Evolutionary conservation across 1,140 invertebrate species (phyloP).

Genomic region (Eupeodes corollae): DNA sequence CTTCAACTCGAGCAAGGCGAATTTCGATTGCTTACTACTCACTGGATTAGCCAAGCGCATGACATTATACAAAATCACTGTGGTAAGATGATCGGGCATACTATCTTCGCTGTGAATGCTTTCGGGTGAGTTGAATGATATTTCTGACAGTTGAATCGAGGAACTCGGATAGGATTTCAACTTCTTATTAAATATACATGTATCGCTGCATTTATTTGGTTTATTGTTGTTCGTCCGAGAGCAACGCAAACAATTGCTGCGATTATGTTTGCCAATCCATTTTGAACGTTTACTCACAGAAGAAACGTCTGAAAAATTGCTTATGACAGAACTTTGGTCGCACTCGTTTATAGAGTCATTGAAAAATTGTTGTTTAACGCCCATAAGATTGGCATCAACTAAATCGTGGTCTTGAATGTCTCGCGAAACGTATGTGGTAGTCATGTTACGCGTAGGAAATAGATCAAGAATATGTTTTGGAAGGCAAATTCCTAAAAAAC

Average conservation of each 20-base stretch:
- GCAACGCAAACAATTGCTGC: slow-evolving; percentile 27
- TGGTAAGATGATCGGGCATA: slow-evolving; percentile 30
- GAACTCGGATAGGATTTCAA: slow-evolving; percentile 6
- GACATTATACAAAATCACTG: slow-evolving; percentile 49
- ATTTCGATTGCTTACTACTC: slow-evolving; percentile 52
- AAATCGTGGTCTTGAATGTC: slow-evolving; percentile 33
- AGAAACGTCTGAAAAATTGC: slow-evolving; percentile 29
- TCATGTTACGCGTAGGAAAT: slow-evolving; percentile 46
- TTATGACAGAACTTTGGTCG: slow-evolving; percentile 28
- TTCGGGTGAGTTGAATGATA: slow-evolving; percentile 33
- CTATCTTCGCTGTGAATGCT: slow-evolving; percentile 34
- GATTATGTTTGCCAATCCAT: slow-evolving; percentile 22
- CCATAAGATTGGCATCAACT: slow-evolving; percentile 20
- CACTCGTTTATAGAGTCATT: slow-evolving; percentile 32
- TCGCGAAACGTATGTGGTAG: slow-evolving; percentile 30
- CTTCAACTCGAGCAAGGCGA: slow-evolving; percentile 65
- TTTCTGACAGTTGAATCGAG: slow-evolving; percentile 19
- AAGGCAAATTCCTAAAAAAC: slow-evolving; percentile 58
- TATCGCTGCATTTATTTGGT: slow-evolving; percentile 7
- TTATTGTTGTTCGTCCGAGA: slow-evolving; percentile 19
- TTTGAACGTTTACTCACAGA: slow-evolving; percentile 24
- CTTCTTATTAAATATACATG: slow-evolving; percentile 1
- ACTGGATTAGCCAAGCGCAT: slow-evolving; percentile 59
- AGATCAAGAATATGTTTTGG: slow-evolving; percentile 55
- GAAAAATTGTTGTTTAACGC: slow-evolving; percentile 23